These are phyloP conservation scores for Nephrotoma flavescens DNA, from an alignment of 2,888 invertebrate species.

Conservation along the genomic window DNA sequence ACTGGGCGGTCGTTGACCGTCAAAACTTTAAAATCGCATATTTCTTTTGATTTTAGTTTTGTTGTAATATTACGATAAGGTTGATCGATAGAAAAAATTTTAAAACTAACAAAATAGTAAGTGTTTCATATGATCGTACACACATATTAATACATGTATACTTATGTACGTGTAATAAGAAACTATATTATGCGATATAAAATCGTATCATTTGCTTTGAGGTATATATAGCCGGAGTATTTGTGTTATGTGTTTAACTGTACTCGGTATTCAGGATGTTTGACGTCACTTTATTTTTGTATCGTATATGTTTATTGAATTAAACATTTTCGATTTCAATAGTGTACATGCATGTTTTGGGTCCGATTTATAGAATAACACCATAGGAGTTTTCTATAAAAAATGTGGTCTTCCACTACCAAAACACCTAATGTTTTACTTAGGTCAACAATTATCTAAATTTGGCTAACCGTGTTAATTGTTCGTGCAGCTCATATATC, in stretches of 20 bases:
- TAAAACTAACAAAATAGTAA: not conserved
- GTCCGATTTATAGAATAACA: not conserved
- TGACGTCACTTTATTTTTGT: not conserved
- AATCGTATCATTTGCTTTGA: not conserved
- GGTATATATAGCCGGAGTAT: not conserved
- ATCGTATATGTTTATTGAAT: not conserved
- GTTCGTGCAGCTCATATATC: no score
- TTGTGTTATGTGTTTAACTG: not conserved
- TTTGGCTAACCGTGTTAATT: no score
- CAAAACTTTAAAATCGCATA: not conserved
- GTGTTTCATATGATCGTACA: not conserved
- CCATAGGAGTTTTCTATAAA: no score
- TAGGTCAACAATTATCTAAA: no score
- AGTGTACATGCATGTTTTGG: not conserved
- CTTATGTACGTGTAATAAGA: not conserved
- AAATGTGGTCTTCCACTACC: no score
- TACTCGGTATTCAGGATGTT: not conserved
- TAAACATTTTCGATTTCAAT: not conserved
- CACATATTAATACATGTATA: no score
- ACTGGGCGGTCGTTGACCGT: not conserved
- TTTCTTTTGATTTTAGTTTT: slow-evolving; percentile 1
- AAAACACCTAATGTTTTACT: no score
- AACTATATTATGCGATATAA: not conserved
- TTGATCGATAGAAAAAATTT: not conserved
- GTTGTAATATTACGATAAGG: not conserved